Evolutionary conservation across 1,140 invertebrate species (phyloP).

Genomic region (Cylas formicarius): DNA sequence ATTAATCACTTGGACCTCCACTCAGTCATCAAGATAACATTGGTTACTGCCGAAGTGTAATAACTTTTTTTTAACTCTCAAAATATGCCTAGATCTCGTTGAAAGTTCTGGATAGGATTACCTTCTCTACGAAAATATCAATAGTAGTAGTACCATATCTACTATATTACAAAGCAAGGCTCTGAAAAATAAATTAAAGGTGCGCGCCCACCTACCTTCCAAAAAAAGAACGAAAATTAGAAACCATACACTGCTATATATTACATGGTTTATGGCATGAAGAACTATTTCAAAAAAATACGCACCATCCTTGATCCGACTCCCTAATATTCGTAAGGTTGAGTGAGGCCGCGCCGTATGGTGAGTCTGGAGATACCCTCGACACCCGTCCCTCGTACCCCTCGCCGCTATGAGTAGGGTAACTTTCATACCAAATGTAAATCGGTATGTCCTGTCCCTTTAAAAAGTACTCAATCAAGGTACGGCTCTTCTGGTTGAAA

Average conservation of each 20-base stretch:
- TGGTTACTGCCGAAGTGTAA: too few species aligned
- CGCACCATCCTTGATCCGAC: slow-evolving; percentile 84
- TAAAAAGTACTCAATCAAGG: slow-evolving; percentile 36
- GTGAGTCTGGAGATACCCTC: slow-evolving; percentile 74
- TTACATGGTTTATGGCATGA: not conserved
- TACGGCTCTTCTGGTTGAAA: slow-evolving; percentile 23
- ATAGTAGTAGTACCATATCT: too few species aligned
- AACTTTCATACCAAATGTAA: slow-evolving; percentile 96
- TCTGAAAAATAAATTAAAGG: too few species aligned
- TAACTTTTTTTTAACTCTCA: too few species aligned
- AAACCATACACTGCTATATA: not conserved
- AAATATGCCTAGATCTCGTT: too few species aligned
- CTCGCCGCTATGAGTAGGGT: slow-evolving; percentile 87
- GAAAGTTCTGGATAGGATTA: too few species aligned
- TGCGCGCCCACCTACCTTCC: too few species aligned
- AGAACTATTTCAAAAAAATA: slow-evolving; percentile 2
- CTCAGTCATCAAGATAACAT: too few species aligned
- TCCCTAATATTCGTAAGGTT: slow-evolving; percentile 89
- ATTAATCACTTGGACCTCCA: too few species aligned
- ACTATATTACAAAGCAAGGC: too few species aligned
- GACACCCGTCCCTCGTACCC: slow-evolving; percentile 87
- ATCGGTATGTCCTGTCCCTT: slow-evolving; percentile 89
- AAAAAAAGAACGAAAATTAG: too few species aligned
- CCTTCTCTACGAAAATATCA: too few species aligned
- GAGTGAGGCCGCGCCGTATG: slow-evolving; percentile 84